phyloP scores from a whole-genome alignment of 1,140 invertebrate species.

The Epicauta chinensis region DNA sequence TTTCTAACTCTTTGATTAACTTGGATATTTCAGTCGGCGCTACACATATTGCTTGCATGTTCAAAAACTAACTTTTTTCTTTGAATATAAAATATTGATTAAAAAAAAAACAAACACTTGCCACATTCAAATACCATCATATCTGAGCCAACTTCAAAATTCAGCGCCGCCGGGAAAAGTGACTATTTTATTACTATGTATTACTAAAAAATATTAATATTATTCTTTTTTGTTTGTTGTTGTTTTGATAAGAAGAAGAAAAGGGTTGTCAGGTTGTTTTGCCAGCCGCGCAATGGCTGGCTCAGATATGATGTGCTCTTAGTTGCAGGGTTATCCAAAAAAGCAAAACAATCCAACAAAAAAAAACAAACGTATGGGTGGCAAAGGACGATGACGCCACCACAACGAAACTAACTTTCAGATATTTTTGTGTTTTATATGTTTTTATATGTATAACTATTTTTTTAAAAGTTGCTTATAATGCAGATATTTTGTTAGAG shows the following conservation, averaged over 20 bases:
- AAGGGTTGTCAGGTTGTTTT: background rate
- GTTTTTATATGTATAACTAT: conserved; percentile 10
- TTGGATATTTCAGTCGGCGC: background rate
- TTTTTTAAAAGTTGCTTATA: conserved; percentile 33
- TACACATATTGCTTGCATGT: conserved; percentile 27
- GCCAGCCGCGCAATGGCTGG: conserved; percentile 42
- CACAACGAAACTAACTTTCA: conserved; percentile 35
- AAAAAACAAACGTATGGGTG: conserved; percentile 11
- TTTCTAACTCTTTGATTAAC: background rate
- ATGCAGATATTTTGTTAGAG: conserved; percentile 31
- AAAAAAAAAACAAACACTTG: conserved; percentile 45
- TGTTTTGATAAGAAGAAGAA: background rate
- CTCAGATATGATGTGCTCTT: conserved; percentile 58
- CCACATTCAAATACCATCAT: conserved; percentile 61
- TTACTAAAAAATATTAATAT: no score
- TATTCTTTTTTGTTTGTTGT: background rate
- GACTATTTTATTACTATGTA: no score
- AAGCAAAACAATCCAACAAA: background rate
- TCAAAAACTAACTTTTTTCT: conserved; percentile 2
- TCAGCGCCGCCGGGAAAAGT: conserved; percentile 44
- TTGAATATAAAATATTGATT: no score
- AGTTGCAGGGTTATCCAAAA: conserved; percentile 52
- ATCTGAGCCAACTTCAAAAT: conserved; percentile 54
- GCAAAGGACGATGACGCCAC: conserved; percentile 32
- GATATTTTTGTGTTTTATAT: conserved; percentile 13